Conservation (phyloP, 2,888 invertebrate genomes). For the Drosophila robusta region DNA sequence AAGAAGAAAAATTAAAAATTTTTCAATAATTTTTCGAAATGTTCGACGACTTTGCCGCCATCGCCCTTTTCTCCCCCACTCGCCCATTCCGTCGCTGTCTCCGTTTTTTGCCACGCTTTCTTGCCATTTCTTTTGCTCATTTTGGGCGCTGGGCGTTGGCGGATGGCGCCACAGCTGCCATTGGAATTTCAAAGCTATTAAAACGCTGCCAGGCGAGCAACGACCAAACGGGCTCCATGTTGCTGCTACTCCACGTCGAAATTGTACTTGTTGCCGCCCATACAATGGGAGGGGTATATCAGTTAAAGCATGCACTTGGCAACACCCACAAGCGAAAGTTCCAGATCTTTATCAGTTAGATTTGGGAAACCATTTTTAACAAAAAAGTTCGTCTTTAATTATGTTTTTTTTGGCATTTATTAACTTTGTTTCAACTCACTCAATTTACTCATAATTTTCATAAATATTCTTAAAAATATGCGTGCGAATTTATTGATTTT, state of each 20-base stretch:
- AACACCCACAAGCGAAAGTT: neutral
- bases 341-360: no score
- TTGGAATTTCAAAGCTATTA: slow-evolving; percentile 85
- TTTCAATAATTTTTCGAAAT: slow-evolving; percentile 78
- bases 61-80: slow-evolving; percentile 10
- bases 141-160: slow-evolving; percentile 45
- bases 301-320: slow-evolving; percentile 4
- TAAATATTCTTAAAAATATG: no score
- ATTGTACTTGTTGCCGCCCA: slow-evolving; percentile 38
- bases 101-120: slow-evolving; percentile 14
- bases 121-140: slow-evolving; percentile 32
- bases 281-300: neutral
- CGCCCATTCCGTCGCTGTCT: slow-evolving; percentile 17
- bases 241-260: slow-evolving; percentile 47
- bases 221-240: slow-evolving; percentile 82
- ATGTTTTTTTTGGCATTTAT: no score
- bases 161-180: slow-evolving; percentile 82
- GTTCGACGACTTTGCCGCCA: slow-evolving; percentile 64
- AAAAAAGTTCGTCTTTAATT: no score
- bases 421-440: no score
- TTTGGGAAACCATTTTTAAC: no score
- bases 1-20: slow-evolving; percentile 71
- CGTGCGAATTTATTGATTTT: no score
- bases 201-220: slow-evolving; percentile 84
- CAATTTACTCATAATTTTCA: no score